Base-by-base conservation (phyloP, 2,888 invertebrate species). In the Cryptus viduatorius region DNA sequence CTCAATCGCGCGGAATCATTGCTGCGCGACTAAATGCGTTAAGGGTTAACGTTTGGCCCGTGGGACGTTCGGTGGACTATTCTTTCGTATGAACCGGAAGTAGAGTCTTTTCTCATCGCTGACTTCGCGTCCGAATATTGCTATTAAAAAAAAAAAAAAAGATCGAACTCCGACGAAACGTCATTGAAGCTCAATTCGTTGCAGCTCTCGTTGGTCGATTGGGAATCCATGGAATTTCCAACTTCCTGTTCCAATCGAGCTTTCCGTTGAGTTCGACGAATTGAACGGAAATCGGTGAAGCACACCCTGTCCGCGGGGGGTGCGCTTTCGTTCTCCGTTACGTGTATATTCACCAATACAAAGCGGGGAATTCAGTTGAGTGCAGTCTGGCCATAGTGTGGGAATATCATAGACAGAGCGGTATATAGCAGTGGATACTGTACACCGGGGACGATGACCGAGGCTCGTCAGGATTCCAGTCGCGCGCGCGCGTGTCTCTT, bases 201-300 rank as follows among this genome's bases (percentile, higher is more conserved):
- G 61, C 61, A 50, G 67, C 53, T 37, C 73, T 10, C 5, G 8
- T 3, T n/a, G 64, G 37, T 79, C 73, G 61, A 31, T 64, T 19
- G 71, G 64, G 31, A 59, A 75, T 72, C 69, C 24, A 19, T 56
- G 72, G 67, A 72, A 72, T 80, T 72, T 77, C 29, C 67, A 80
- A 75, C 83, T 77, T 83, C 72, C 83, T 29, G 76, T 61, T 16
- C 4, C 42, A 73, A 78, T 64, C 64, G 71, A 50, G 75, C 48
- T 69, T 53, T 46, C n/a, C 19, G 48, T 65, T 3, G 61, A 53
- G 19, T 68, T 48, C 42, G 61, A 72, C 59, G 77, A 80, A 77
- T 83, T 69, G 83, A 77, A 80, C 80, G 80, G 80, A 83, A 80
- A 83, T 83, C 76, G 83, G 67, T 59, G 72, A 44, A 61, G 44